Evolutionary conservation across 2,888 invertebrate genomes (phyloP).

Genomic region (Pogonocherus hispidulus): DNA sequence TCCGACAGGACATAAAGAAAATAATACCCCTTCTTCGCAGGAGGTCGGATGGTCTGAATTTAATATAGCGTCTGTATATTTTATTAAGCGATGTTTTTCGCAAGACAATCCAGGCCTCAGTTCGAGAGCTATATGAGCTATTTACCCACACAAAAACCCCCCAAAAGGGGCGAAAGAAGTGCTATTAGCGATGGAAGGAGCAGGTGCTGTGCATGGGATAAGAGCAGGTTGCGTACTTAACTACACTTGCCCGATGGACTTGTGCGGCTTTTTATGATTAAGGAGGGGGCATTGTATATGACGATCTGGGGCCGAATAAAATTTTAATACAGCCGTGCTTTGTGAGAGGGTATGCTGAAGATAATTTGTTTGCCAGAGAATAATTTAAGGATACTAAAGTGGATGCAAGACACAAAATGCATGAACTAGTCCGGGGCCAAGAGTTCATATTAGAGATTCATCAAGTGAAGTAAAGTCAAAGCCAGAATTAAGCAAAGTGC

Average conservation of each 20-base stretch:
- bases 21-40: conserved; percentile 16
- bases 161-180: conserved; percentile 54
- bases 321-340: neutral
- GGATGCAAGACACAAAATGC: too few relatives aligned
- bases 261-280: conserved; percentile 22
- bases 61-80: conserved; percentile 57
- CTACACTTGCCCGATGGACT: conserved; percentile 41
- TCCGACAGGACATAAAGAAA: neutral
- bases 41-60: conserved; percentile 39
- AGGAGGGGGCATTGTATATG: neutral
- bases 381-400: neutral
- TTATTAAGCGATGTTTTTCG: conserved; percentile 63
- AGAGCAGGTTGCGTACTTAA: conserved; percentile 50
- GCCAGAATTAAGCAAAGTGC: too few relatives aligned
- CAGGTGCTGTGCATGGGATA: conserved; percentile 58
- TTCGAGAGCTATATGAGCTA: conserved; percentile 51
- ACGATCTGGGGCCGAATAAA: conserved; percentile 3
- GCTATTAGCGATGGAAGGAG: conserved; percentile 53
- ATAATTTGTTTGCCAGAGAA: neutral
- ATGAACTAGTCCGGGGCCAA: too few relatives aligned
- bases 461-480: too few relatives aligned
- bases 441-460: too few relatives aligned
- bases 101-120: conserved; percentile 51
- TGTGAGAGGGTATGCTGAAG: neutral
- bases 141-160: conserved; percentile 57